Percentiles rank a stretch among this genome's conserved stretches.
These are phyloP conservation scores for Protonibea diacanthus DNA, from an alignment of 2,797 vertebrate genomes.

Conservation along the genomic window DNA sequence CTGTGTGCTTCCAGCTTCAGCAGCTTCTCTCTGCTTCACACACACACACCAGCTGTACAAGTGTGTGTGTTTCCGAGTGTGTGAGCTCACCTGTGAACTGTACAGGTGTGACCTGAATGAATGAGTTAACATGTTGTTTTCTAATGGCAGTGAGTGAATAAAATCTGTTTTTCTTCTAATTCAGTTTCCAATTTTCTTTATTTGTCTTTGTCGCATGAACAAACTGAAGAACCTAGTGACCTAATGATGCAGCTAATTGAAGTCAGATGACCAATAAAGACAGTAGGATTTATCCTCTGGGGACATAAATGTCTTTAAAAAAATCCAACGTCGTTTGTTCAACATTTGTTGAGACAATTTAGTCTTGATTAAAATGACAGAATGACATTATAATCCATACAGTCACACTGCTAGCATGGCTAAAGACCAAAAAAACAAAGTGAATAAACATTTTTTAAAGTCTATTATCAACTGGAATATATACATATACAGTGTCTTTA, in stretches of 20 bases:
- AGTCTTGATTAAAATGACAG: too few relatives aligned
- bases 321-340: not conserved
- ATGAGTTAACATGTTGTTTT: constrained; percentile 15
- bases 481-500: too few relatives aligned
- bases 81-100: constrained; percentile 14
- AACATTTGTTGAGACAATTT: not conserved
- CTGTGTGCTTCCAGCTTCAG: constrained; percentile 5
- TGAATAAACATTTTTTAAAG: too few relatives aligned
- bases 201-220: not conserved
- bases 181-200: not conserved
- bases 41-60: not conserved
- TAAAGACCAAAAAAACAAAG: too few relatives aligned
- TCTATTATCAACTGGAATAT: too few relatives aligned
- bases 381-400: too few relatives aligned
- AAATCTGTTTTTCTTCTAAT: constrained; percentile 28
- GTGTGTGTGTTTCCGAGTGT: not conserved
- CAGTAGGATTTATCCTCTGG: not conserved
- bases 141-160: constrained; percentile 31
- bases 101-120: constrained; percentile 14
- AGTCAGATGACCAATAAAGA: too few relatives aligned
- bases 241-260: not conserved
- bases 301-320: not conserved
- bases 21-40: not conserved
- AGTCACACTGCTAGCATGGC: too few relatives aligned
- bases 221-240: too few relatives aligned